Base-by-base conservation (phyloP, 2,113 vertebrate species). In the Menura novaehollandiae region DNA sequence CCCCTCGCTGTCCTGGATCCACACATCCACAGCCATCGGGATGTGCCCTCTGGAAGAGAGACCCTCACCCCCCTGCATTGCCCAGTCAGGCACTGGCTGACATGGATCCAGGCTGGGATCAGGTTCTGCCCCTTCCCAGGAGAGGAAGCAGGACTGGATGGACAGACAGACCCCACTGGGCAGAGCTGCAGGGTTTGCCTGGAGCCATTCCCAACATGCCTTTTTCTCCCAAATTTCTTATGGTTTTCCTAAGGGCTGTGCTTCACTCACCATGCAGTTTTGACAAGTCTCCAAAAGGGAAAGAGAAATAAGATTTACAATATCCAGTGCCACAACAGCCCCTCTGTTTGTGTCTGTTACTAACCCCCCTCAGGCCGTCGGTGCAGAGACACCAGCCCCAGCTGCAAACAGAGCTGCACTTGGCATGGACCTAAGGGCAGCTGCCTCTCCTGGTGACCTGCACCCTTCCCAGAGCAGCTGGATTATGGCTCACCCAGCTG, bases 1-100 rank as follows among this genome's bases (percentile, higher is more conserved):
- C 32, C 64, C 24, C n/a, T 43, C 3, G 0, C 67, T 53, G 33
- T 16, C 26, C 64, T 2, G 2, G 9, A 17, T 15, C 55, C 68
- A 33, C 3, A 4, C 4, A 13, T 6, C 79, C n/a, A 20, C 35
- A 14, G 39, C 19, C 24, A 4, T 1, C 0, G 6, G 60, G 82
- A 41, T 5, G 20, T n/a, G 24, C 17, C 47, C 58, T 33, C 43
- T 44, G 32, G 32, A 10, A 39, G 6, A 33, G 56, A 55, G 10
- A 14, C 12, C 22, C 19, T 33, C 26, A 1, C 14, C 27, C 33
- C 33, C 1, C 1, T 13, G 56, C 2, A 1, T 0, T 49, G 64
- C 60, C 68, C 66, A 8, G 66, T 11, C 7, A 5, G 59, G 64
- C 58, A 7, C 19, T 11, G 73, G 53, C 6, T n/a, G 30, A n/a